A percentile compares a stretch with the other conserved stretches of the same genome.
Evolutionary conservation across 2,888 invertebrate genomes (phyloP).

Genomic region (Asteroscopus sphinx): DNA sequence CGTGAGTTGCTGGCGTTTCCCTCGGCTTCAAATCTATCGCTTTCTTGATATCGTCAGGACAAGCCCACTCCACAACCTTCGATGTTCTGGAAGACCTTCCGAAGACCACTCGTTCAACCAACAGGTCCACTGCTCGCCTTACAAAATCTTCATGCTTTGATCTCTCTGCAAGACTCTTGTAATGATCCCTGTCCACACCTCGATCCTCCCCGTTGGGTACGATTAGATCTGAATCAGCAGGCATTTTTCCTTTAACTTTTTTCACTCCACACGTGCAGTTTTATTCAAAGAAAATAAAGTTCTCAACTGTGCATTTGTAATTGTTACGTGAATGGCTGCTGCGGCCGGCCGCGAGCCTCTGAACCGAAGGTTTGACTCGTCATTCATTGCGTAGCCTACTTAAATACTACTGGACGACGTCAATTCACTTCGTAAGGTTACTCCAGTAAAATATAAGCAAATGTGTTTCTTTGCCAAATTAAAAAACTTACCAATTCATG

Average conservation of each 20-base stretch:
- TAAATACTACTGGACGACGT: conserved; percentile 81
- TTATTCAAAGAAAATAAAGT: conserved; percentile 62
- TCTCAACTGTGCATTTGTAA: conserved; percentile 63
- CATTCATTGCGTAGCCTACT: conserved; percentile 78
- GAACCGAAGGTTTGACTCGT: conserved; percentile 78
- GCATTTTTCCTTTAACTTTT: conserved; percentile 73
- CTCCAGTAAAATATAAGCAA: conserved; percentile 61
- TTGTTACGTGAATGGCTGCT: conserved; percentile 54
- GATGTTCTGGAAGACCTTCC: conserved; percentile 92
- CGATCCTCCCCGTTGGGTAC: conserved; percentile 74
- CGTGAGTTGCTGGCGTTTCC: conserved; percentile 90
- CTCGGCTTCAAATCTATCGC: conserved; percentile 92
- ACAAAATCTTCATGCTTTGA: conserved; percentile 93
- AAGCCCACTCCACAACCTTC: conserved; percentile 95
- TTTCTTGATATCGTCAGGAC: conserved; percentile 92
- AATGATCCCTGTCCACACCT: conserved; percentile 73
- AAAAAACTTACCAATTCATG: no score
- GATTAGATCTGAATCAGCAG: conserved; percentile 85
- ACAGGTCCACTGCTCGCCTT: conserved; percentile 91
- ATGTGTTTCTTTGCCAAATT: no score
- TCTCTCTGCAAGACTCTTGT: conserved; percentile 91
- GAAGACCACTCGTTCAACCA: conserved; percentile 94
- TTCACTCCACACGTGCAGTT: conserved; percentile 58
- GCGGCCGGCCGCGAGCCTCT: conserved; percentile 79
- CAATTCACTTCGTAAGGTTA: conserved; percentile 85